Evolutionary conservation across 2,113 vertebrate genomes (phyloP), one percentile per base, ranked within the genome.

Genomic region (Parotia lawesii): DNA sequence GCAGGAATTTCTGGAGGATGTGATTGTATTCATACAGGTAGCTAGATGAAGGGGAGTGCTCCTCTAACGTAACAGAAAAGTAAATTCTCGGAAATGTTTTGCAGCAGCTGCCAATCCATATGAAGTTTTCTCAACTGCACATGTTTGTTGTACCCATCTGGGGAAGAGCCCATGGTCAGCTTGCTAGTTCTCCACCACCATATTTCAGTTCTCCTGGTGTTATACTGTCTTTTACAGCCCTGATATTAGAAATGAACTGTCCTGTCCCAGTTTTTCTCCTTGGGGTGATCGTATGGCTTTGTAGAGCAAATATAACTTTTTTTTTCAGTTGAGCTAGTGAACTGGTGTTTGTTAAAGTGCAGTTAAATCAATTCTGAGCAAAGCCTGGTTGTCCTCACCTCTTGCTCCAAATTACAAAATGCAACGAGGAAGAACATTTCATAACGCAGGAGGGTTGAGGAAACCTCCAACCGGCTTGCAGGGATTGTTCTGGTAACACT

Each of bases 101-200:
- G 56, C 53, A 74, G 69, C 44, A 65, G 61, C 14, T 15, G 12
- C 33, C 33, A 19, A 22, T 5, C 10, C 33, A 3, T 4, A 8
- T 0, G 3, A 51, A 58, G 12, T 13, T 64, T 89, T 71, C 65
- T 61, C 22, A 65, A 0, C 18, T 33, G 1, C 2, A 11, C 2
- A 0, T 0, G 0, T 5, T 2, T 8, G 6, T 23, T 50, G 12
- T 40, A 23, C n/a, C 11, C 2, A 2, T 2, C 3, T 22, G 25
- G 33, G 37, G 33, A 62, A 40, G 21, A 11, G 17, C 11, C 12
- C 2, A 1, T 0, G 2, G 25, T 33, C 58, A 25, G 9, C 54
- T 58, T 76, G 48, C 22, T 17, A 3, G 28, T 16, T 85, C 40
- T 62, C 5, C 29, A 29, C 40, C 29, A n/a, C 18, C 17, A 6